A percentile compares a stretch with the other conserved stretches of the same genome.
These are phyloP conservation scores for Sebastiscus tertius DNA, from an alignment of 2,797 vertebrate genomes.

Conservation along the genomic window DNA sequence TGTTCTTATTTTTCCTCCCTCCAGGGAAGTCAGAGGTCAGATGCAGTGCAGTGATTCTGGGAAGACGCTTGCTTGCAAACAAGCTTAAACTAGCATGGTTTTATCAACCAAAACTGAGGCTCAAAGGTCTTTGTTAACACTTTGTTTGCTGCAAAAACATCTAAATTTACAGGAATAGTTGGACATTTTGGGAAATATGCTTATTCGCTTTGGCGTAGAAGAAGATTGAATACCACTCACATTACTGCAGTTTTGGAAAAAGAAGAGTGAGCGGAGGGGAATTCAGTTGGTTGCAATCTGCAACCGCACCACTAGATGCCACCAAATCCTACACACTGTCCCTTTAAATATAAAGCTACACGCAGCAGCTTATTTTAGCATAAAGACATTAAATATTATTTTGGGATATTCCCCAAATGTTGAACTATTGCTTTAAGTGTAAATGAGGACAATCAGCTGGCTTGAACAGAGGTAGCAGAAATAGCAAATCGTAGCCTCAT, in stretches of 20 bases:
- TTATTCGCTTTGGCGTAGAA: background rate
- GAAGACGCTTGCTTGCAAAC: background rate
- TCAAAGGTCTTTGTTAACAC: background rate
- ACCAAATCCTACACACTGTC: background rate
- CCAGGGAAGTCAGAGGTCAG: constrained; percentile 17
- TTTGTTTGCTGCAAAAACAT: background rate
- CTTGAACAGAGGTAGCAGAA: background rate
- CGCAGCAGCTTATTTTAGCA: background rate
- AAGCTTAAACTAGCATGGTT: background rate
- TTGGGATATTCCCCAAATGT: background rate
- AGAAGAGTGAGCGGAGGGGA: fast-evolving
- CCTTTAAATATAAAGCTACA: background rate
- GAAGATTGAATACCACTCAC: background rate
- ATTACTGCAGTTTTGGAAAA: no score
- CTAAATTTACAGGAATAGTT: background rate
- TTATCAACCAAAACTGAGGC: background rate
- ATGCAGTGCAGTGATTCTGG: background rate
- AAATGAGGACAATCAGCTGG: background rate
- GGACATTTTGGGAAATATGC: background rate
- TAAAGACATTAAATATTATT: background rate
- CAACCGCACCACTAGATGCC: no score
- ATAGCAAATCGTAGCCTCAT: background rate
- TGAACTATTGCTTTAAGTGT: background rate
- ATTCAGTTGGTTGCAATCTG: no score
- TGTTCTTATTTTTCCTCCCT: constrained; percentile 17